Conservation (phyloP, 2,797 vertebrate genomes). For the Esox masquinongy region DNA sequence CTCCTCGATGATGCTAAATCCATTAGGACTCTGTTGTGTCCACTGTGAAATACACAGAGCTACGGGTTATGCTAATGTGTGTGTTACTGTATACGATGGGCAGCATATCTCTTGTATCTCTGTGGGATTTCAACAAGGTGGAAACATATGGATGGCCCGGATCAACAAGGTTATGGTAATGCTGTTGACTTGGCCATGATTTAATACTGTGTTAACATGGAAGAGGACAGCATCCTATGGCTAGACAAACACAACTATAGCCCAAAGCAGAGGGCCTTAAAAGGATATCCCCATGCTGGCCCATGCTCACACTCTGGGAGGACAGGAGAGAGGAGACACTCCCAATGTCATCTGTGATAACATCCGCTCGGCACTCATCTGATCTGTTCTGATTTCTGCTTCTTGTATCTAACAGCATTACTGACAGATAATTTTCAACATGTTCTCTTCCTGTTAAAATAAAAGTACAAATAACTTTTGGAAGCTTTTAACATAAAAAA, state of each 20-base stretch:
- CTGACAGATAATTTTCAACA: too few relatives aligned
- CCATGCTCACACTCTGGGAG: slow-evolving; percentile 22
- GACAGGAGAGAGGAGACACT: background rate
- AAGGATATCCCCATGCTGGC: slow-evolving; percentile 26
- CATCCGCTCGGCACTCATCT: background rate
- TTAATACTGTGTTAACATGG: slow-evolving; percentile 65
- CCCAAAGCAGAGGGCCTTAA: slow-evolving; percentile 33
- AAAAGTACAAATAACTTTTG: too few relatives aligned
- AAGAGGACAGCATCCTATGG: slow-evolving; percentile 47
- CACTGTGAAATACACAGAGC: background rate
- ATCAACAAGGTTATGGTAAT: slow-evolving; percentile 62
- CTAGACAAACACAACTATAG: slow-evolving; percentile 53
- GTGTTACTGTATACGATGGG: background rate
- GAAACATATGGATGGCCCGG: slow-evolving; percentile 42
- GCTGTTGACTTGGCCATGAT: slow-evolving; percentile 47
- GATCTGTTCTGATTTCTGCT: background rate
- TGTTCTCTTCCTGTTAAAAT: too few relatives aligned
- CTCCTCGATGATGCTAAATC: too few relatives aligned
- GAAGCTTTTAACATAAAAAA: background rate
- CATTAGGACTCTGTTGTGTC: too few relatives aligned
- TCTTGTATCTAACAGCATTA: background rate
- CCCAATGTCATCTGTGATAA: slow-evolving; percentile 41
- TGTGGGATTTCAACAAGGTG: slow-evolving; percentile 27
- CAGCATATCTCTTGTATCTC: slow-evolving; percentile 3
- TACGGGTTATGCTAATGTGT: background rate